Base-by-base conservation (phyloP, 2,113 vertebrate genomes). In the Aspidoscelis tigris region DNA sequence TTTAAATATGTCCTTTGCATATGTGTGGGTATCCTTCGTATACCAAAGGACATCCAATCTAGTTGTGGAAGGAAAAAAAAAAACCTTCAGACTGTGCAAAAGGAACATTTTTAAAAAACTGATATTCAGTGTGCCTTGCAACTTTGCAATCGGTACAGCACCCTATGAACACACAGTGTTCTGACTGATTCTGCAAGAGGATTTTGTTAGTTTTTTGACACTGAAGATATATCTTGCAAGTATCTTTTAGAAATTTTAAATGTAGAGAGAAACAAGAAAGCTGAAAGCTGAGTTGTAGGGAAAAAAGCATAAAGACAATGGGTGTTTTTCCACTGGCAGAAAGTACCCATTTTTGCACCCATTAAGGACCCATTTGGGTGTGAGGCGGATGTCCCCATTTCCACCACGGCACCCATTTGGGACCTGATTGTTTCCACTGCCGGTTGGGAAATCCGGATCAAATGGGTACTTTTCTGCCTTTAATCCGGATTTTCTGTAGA, bases 191-290 rank as follows among this genome's bases (percentile, higher is more conserved):
- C 76, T 5, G 2, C 43, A 69, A 24, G 5, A 50, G 22, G 12
- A 33, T 33, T 33, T 33, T 33, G 33, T 33, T 33, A 33, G 33
- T 33, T 33, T 33, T 33, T 73, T 43, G 53, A 1, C 43, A 18
- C 65, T 89, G 80, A 83, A 79, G 65, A 76, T 1, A 76, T 20
- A n/a, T 65, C 21, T 74, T 55, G 85, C 47, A 11, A 55, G 83
- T 77, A 79, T 85, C 84, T 16, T 72, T 22, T 78, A 22, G 72
- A 86, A 86, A 77, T 75, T 87, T 87, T 41, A 88, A 41, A 66
- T 86, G 69, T 9, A 9, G 87, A 85, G 16, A 16, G 87, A 88
- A 77, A 2, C 1, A 81, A 73, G 58, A 55, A n/a, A 39, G 8
- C 41, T 41, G 55, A 18, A 50, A 10, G 55, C 69, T 50, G 3